Conservation (phyloP, 2,888 invertebrate species). For the Dexiosoma caninum region DNA sequence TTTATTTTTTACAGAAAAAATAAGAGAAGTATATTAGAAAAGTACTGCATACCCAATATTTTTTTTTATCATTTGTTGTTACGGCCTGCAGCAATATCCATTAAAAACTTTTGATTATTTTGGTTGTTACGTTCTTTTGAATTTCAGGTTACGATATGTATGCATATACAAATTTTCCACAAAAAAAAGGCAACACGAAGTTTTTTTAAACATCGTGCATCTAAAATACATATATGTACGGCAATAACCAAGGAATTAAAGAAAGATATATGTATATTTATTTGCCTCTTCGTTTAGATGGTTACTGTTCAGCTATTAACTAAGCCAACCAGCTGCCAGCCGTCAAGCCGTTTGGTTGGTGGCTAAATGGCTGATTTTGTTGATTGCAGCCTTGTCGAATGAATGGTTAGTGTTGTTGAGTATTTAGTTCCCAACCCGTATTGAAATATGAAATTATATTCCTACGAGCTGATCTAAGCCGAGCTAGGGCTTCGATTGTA, state of each 20-base stretch:
- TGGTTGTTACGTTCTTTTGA: too few relatives aligned
- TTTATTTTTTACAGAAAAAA: too few relatives aligned
- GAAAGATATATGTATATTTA: conserved; percentile 29
- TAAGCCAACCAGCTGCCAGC: neutral
- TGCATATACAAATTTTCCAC: neutral
- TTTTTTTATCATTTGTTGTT: too few relatives aligned
- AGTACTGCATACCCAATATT: too few relatives aligned
- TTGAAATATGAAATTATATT: conserved; percentile 45
- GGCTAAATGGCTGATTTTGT: neutral
- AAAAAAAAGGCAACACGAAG: neutral
- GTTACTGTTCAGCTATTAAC: neutral
- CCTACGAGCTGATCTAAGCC: conserved; percentile 2
- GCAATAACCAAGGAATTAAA: conserved; percentile 36
- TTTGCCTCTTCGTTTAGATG: conserved; percentile 11
- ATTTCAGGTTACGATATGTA: too few relatives aligned
- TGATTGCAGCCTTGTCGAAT: conserved; percentile 9
- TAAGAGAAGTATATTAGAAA: too few relatives aligned
- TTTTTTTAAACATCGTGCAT: conserved; percentile 21
- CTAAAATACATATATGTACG: neutral
- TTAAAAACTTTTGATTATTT: too few relatives aligned
- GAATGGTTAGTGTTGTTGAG: conserved; percentile 5
- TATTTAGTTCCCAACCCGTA: conserved; percentile 44
- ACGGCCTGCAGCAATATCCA: too few relatives aligned
- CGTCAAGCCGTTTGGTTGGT: neutral
- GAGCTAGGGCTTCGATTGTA: conserved; percentile 36